Conservation (phyloP, 2,888 invertebrate species). For the Cylloceria caligata region DNA sequence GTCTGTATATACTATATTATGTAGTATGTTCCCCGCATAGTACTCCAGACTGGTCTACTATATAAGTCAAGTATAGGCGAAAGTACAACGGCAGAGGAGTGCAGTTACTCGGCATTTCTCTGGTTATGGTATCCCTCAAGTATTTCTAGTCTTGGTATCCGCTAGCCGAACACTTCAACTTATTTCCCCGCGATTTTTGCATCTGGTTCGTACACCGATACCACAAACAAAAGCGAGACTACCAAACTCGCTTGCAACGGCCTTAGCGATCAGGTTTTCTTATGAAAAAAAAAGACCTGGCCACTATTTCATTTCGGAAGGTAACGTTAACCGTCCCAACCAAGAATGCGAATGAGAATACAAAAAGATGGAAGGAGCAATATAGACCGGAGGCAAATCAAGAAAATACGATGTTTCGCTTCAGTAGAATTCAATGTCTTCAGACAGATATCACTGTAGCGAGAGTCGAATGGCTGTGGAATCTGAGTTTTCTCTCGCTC, state of each 20-base stretch:
- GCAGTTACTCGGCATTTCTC: background rate
- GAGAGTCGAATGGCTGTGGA: background rate
- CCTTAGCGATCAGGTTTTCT: background rate
- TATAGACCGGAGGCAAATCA: background rate
- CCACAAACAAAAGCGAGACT: background rate
- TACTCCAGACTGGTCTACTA: background rate
- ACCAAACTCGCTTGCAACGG: background rate
- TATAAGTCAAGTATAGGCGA: background rate
- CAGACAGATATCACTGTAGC: background rate
- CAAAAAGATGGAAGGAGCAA: background rate
- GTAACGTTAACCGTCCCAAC: background rate
- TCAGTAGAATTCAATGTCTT: conserved; percentile 10
- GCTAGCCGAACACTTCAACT: background rate
- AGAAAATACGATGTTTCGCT: background rate
- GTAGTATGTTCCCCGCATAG: background rate
- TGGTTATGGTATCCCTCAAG: conserved; percentile 1
- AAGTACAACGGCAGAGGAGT: background rate
- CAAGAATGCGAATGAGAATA: background rate
- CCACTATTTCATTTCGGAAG: background rate
- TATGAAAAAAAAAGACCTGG: background rate
- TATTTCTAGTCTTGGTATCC: background rate
- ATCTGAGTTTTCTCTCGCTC: background rate
- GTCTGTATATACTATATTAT: conserved; percentile 2
- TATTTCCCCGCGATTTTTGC: background rate
- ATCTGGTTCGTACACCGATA: background rate